Percentiles rank a stretch among this genome's conserved stretches.
These are phyloP conservation scores for Oxygymnocypris stewartii DNA, from an alignment of 2,113 vertebrate genomes.

Conservation along the genomic window DNA sequence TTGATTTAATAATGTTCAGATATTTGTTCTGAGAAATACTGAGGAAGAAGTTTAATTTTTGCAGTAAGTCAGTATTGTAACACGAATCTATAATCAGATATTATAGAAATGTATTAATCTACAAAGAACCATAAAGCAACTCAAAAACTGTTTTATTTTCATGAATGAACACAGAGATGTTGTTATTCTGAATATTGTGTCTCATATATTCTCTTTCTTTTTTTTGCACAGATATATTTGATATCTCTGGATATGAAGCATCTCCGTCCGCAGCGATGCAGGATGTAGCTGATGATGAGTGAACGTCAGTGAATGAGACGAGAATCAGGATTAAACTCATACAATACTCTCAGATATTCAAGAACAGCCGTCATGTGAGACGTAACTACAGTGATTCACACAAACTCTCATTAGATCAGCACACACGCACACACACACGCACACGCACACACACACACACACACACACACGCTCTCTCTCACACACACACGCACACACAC, in stretches of 20 bases:
- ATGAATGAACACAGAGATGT: not conserved
- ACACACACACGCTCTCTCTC: too few relatives aligned
- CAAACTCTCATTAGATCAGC: slow-evolving; percentile 38
- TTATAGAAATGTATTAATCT: too few relatives aligned
- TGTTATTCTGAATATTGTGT: not conserved
- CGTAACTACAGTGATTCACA: not conserved
- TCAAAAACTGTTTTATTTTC: not conserved
- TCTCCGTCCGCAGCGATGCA: not conserved
- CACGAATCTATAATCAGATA: too few relatives aligned
- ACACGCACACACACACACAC: too few relatives aligned
- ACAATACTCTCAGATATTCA: not conserved
- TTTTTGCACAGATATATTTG: not conserved
- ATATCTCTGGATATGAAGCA: not conserved
- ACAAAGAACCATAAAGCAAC: not conserved
- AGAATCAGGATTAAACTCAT: slow-evolving; percentile 2
- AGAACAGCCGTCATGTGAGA: not conserved
- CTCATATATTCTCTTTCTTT: not conserved
- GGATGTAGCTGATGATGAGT: slow-evolving; percentile 49
- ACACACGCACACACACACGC: slow-evolving; percentile 9
- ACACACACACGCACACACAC: too few relatives aligned
- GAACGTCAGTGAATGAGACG: not conserved
- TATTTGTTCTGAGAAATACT: too few relatives aligned
- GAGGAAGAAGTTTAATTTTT: too few relatives aligned
- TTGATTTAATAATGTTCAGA: too few relatives aligned
- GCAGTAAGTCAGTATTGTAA: too few relatives aligned